Conservation (phyloP, 2,888 invertebrate species). For the Noctuana brunneofusca region DNA sequence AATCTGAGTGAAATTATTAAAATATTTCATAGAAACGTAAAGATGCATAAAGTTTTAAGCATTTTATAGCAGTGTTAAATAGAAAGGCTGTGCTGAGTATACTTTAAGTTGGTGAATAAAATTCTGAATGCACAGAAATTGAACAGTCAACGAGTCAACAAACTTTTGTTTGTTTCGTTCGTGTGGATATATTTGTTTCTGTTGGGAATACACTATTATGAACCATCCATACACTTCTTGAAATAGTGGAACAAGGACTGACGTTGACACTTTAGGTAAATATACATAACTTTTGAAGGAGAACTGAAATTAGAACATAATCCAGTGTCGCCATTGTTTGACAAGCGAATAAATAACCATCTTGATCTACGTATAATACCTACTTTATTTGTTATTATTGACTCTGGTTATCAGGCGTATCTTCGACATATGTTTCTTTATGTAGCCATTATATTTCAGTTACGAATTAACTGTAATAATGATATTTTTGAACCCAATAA, state of each 20-base stretch:
- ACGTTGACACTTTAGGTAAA: conserved; percentile 78
- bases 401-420: conserved; percentile 43
- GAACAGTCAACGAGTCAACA: conserved; percentile 84
- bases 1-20: conserved; percentile 79
- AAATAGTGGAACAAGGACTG: conserved; percentile 76
- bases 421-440: conserved; percentile 34
- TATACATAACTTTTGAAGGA: conserved; percentile 54
- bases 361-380: conserved; percentile 47
- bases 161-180: conserved; percentile 82
- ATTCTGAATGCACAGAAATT: conserved; percentile 72
- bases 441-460: conserved; percentile 32
- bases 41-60: conserved; percentile 77
- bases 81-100: conserved; percentile 67
- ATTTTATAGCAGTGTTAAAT: conserved; percentile 80
- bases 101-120: conserved; percentile 71
- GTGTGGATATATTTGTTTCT: conserved; percentile 73
- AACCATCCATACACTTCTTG: conserved; percentile 69
- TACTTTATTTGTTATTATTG: conserved; percentile 52
- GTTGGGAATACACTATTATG: conserved; percentile 73
- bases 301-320: conserved; percentile 58
- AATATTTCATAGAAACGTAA: conserved; percentile 76
- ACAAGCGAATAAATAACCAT: conserved; percentile 56
- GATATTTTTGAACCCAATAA: conserved; percentile 21
- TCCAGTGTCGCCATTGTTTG: conserved; percentile 81
- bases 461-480: conserved; percentile 32